phyloP scores from a whole-genome alignment of 2,113 vertebrate genomes.

The Elachura formosa region DNA sequence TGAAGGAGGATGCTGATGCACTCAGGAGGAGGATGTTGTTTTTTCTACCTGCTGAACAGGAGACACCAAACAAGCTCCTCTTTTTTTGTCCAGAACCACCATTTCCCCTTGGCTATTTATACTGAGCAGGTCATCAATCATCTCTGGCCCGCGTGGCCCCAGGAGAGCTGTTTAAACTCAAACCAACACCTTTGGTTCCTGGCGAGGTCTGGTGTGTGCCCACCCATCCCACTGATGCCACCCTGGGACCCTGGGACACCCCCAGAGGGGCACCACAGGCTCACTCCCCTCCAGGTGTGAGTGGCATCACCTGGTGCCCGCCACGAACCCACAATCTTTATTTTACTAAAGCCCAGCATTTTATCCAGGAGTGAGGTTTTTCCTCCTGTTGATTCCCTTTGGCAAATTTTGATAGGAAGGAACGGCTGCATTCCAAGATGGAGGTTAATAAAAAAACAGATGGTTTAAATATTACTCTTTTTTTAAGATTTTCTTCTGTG shows the following conservation, averaged over 20 bases:
- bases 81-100: neutral
- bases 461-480: neutral
- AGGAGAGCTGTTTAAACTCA: neutral
- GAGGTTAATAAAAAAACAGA: neutral
- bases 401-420: neutral
- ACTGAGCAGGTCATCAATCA: neutral
- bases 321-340: accelerated
- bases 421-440: neutral
- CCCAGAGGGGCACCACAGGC: accelerated
- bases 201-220: neutral
- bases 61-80: neutral
- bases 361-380: neutral
- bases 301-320: neutral
- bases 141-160: neutral
- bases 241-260: neutral
- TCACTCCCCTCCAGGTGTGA: accelerated
- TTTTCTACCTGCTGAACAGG: slow-evolving; percentile 6
- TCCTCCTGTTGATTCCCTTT: neutral
- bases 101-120: neutral
- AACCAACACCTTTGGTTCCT: neutral
- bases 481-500: neutral
- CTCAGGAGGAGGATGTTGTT: neutral
- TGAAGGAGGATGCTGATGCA: neutral
- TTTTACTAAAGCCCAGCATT: neutral
- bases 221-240: neutral